Conservation (phyloP, 1,140 invertebrate genomes). For the Heliconius hewitsoni region DNA sequence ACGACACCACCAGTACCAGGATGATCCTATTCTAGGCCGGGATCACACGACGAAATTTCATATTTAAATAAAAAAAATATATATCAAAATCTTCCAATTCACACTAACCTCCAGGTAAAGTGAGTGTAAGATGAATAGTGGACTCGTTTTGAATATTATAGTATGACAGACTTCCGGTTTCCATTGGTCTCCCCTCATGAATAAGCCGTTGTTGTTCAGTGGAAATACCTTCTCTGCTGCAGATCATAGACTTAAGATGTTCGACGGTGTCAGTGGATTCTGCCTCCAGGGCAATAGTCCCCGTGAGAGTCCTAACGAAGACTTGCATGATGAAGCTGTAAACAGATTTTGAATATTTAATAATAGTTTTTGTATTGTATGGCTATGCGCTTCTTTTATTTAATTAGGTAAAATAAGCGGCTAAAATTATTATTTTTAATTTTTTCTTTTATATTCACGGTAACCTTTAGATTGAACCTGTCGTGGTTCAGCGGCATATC, state of each 20-base stretch:
- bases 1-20: no score
- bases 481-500: no score
- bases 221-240: neutral
- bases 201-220: neutral
- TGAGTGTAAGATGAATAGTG: neutral
- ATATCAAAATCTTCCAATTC: no score
- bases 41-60: no score
- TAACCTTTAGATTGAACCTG: no score
- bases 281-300: neutral
- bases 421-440: no score
- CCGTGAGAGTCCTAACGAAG: neutral
- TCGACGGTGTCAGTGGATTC: constrained; percentile 4
- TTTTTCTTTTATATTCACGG: no score
- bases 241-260: neutral
- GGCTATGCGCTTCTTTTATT: no score
- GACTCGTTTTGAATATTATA: neutral
- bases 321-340: neutral
- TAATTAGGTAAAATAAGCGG: no score
- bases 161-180: neutral
- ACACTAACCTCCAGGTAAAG: neutral
- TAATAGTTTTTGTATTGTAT: neutral
- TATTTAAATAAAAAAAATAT: no score
- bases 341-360: neutral
- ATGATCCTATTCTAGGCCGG: no score
- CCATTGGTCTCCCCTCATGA: neutral